Conservation (phyloP, 2,797 vertebrate species). For the Catamblyrhynchus diadema region DNA sequence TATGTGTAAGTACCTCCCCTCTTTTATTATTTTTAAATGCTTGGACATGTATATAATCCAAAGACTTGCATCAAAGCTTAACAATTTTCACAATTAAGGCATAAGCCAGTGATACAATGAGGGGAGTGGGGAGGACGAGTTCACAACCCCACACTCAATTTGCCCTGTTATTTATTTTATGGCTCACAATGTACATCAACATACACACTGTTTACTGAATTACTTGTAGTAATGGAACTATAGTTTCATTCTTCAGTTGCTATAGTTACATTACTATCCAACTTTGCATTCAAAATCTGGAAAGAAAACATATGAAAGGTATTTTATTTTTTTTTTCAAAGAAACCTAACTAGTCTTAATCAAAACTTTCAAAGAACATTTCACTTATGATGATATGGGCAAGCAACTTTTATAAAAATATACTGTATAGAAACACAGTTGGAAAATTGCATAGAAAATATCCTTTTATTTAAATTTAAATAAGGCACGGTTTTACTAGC, state of each 20-base stretch:
- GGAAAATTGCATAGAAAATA: conserved; percentile 71
- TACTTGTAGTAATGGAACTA: neutral
- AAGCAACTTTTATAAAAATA: conserved; percentile 71
- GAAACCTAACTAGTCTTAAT: conserved; percentile 2
- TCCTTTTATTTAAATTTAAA: conserved; percentile 69
- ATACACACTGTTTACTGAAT: neutral
- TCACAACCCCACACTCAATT: neutral
- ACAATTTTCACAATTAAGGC: conserved; percentile 1
- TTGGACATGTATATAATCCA: neutral
- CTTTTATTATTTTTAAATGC: neutral
- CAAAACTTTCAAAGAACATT: conserved; percentile 8
- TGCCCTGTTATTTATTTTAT: neutral
- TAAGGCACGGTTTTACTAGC: conserved; percentile 77
- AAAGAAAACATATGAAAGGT: neutral
- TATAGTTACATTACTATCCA: neutral
- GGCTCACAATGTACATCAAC: neutral
- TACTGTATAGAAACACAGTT: conserved; percentile 64
- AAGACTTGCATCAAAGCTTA: neutral
- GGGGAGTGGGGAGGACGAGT: neutral
- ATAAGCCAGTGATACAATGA: neutral
- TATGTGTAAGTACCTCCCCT: neutral
- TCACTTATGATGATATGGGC: neutral
- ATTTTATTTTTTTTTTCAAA: neutral
- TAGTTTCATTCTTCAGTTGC: neutral
- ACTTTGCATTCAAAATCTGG: neutral